Conservation (phyloP, 2,113 vertebrate genomes). For the Zosterops japonicus region DNA sequence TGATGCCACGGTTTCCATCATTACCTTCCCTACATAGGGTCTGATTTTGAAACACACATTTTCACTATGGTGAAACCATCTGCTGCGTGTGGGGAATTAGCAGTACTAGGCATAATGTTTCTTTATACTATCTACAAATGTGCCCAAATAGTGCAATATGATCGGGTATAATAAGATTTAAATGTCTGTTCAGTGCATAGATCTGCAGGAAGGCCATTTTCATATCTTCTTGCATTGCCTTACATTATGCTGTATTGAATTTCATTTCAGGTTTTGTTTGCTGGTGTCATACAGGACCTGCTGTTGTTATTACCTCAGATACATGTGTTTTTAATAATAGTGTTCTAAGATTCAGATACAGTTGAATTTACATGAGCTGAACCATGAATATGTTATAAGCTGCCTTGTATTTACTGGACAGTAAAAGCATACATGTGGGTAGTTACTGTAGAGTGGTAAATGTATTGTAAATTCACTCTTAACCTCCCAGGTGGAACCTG, state of each 20-base stretch:
- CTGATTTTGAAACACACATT: conserved; percentile 51
- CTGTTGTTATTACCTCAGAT: not conserved
- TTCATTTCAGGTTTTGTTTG: conserved; percentile 39
- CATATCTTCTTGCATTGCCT: not conserved
- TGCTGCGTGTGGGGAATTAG: conserved; percentile 63
- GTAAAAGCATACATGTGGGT: not conserved
- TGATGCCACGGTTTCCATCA: conserved; percentile 33
- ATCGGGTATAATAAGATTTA: conserved; percentile 43
- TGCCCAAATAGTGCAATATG: conserved; percentile 66
- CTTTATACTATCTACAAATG: conserved; percentile 60
- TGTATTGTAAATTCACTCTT: not conserved
- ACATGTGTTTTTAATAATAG: conserved; percentile 50
- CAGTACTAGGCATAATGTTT: conserved; percentile 46
- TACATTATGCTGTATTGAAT: conserved; percentile 20
- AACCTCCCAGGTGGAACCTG: not conserved
- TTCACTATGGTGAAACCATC: conserved; percentile 53
- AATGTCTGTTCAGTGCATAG: not conserved
- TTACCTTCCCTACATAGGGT: conserved; percentile 21
- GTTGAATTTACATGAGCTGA: not conserved
- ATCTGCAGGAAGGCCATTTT: conserved; percentile 4
- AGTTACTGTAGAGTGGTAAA: not conserved
- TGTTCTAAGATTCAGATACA: conserved; percentile 29
- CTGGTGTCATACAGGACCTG: not conserved
- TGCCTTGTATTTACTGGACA: not conserved
- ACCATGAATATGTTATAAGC: not conserved